Evolutionary conservation across 2,888 invertebrate species (phyloP).

Genomic region (Callyntrura sp.): DNA sequence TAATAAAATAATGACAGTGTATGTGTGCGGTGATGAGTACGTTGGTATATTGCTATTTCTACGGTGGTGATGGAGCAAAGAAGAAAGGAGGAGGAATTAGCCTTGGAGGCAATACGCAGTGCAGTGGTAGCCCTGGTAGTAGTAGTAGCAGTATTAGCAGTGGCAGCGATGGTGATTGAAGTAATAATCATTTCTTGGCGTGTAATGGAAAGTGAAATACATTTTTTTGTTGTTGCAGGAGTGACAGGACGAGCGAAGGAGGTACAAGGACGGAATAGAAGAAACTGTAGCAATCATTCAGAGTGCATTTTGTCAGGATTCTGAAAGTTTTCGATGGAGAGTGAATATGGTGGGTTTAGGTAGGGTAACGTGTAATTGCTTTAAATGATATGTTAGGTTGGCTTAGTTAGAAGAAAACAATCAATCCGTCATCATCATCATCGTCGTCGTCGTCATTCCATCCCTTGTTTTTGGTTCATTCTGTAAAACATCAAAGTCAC

Average conservation of each 20-base stretch:
- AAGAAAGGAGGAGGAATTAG: constrained; percentile 56
- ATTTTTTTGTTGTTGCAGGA: constrained; percentile 32
- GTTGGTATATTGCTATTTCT: constrained; percentile 2
- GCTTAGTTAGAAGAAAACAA: neutral
- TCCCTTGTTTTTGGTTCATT: constrained; percentile 13
- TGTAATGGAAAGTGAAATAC: constrained; percentile 41
- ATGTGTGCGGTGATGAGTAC: neutral
- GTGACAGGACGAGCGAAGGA: neutral
- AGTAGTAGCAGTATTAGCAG: neutral
- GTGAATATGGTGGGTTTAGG: no score
- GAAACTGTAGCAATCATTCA: constrained; percentile 37
- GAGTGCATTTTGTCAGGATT: neutral
- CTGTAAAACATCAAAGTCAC: neutral
- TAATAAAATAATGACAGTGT: constrained; percentile 39
- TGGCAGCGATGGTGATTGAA: constrained; percentile 12
- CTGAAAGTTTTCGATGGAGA: neutral
- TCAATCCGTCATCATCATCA: constrained; percentile 16
- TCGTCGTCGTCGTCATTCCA: no score
- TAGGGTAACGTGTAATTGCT: neutral
- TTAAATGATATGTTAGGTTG: neutral
- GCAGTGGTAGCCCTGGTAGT: no score
- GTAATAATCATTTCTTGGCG: neutral
- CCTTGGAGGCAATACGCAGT: constrained; percentile 51
- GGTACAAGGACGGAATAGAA: neutral
- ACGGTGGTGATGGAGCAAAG: neutral